Evolutionary conservation across 2,113 vertebrate genomes (phyloP).

Genomic region (Oenanthe oenanthe): DNA sequence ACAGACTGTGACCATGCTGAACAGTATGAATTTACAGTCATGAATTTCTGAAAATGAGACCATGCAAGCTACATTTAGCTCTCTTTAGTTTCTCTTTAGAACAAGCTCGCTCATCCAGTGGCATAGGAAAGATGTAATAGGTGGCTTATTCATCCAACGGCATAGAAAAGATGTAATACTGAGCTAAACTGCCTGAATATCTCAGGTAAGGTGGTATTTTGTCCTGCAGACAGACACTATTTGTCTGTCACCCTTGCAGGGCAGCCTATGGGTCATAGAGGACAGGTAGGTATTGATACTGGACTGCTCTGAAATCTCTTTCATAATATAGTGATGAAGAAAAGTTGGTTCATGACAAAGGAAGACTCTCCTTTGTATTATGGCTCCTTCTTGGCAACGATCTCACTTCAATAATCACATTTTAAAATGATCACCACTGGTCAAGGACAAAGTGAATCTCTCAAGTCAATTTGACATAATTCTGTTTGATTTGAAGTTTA

Average conservation of each 20-base stretch:
- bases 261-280: neutral
- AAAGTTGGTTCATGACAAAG: neutral
- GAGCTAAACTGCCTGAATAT: neutral
- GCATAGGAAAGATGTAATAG: neutral
- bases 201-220: neutral
- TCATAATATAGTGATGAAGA: neutral
- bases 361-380: neutral
- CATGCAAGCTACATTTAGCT: neutral
- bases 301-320: neutral
- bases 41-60: neutral
- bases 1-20: neutral
- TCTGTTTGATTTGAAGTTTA: conserved; percentile 3
- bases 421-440: neutral
- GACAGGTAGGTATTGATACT: neutral
- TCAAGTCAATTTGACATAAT: neutral
- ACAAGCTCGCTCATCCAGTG: neutral
- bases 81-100: neutral
- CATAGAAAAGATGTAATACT: neutral
- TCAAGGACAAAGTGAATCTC: neutral
- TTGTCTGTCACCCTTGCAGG: neutral
- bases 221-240: neutral
- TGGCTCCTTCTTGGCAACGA: neutral
- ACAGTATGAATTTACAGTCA: neutral
- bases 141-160: neutral
- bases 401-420: neutral